phyloP scores from a whole-genome alignment of 2,113 vertebrate genomes.

The Callipepla squamata region DNA sequence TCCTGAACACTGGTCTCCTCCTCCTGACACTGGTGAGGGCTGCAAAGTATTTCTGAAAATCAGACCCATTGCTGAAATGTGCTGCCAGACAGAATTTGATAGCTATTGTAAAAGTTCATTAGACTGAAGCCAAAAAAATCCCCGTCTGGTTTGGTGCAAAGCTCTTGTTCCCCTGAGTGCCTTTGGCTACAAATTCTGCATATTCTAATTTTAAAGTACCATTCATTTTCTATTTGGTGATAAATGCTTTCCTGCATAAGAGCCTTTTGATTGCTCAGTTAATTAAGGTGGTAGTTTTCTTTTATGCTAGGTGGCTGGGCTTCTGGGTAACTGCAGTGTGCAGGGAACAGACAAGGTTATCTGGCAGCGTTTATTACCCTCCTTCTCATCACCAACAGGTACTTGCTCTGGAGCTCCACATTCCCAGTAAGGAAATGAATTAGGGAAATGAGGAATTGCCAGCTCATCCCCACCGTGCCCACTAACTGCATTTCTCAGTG shows the following conservation, averaged over 20 bases:
- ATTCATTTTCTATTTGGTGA: conserved; percentile 70
- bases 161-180: conserved; percentile 57
- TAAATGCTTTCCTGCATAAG: conserved; percentile 62
- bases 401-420: not conserved
- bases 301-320: conserved; percentile 59
- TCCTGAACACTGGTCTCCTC: not conserved
- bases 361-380: conserved; percentile 36
- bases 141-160: conserved; percentile 62
- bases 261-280: conserved; percentile 67
- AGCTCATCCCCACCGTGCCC: too few species aligned
- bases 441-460: not conserved
- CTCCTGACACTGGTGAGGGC: not conserved
- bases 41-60: conserved; percentile 37
- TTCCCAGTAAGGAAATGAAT: not conserved
- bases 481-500: too few species aligned
- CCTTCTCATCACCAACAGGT: not conserved
- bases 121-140: conserved; percentile 57
- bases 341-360: conserved; percentile 55
- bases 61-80: conserved; percentile 27
- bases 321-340: conserved; percentile 59
- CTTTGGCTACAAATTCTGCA: conserved; percentile 69
- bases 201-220: conserved; percentile 73
- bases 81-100: conserved; percentile 62
- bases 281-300: conserved; percentile 69
- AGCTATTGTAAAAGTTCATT: conserved; percentile 65